These are phyloP conservation scores for Pampus argenteus DNA, from an alignment of 2,797 vertebrate genomes.

Conservation along the genomic window DNA sequence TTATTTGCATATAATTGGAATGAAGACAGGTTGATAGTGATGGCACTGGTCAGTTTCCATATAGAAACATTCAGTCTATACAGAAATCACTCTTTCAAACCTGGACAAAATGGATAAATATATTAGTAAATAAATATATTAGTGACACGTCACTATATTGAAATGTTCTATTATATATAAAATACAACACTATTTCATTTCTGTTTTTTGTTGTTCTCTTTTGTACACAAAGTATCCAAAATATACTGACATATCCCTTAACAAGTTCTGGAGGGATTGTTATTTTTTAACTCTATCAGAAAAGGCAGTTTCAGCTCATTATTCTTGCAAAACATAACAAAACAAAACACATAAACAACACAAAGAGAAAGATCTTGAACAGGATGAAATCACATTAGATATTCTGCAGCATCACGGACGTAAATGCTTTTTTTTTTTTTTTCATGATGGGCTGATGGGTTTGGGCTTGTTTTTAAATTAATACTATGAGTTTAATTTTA, in stretches of 20 bases:
- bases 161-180: slow-evolving; percentile 95
- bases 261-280: slow-evolving; percentile 80
- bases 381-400: slow-evolving; percentile 69
- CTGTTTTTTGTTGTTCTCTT: slow-evolving; percentile 83
- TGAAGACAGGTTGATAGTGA: slow-evolving; percentile 86
- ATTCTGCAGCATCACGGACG: slow-evolving; percentile 57
- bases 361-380: slow-evolving; percentile 70
- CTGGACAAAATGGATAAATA: slow-evolving; percentile 96
- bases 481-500: slow-evolving; percentile 58
- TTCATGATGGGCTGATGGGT: slow-evolving; percentile 64
- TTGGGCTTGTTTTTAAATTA: slow-evolving; percentile 69
- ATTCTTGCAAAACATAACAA: slow-evolving; percentile 73
- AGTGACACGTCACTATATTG: slow-evolving; percentile 95
- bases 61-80: slow-evolving; percentile 84
- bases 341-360: slow-evolving; percentile 62
- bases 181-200: slow-evolving; percentile 94
- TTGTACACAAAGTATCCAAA: slow-evolving; percentile 88
- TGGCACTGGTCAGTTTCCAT: slow-evolving; percentile 83
- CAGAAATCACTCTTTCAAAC: slow-evolving; percentile 86
- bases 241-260: slow-evolving; percentile 87
- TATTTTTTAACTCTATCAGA: slow-evolving; percentile 70
- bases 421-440: slow-evolving; percentile 60
- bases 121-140: slow-evolving; percentile 99
- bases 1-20: slow-evolving; percentile 90
- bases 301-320: slow-evolving; percentile 87